Conservation (phyloP, 64 coral and sea anemone genomes). For the Orbicella faveolata region DNA sequence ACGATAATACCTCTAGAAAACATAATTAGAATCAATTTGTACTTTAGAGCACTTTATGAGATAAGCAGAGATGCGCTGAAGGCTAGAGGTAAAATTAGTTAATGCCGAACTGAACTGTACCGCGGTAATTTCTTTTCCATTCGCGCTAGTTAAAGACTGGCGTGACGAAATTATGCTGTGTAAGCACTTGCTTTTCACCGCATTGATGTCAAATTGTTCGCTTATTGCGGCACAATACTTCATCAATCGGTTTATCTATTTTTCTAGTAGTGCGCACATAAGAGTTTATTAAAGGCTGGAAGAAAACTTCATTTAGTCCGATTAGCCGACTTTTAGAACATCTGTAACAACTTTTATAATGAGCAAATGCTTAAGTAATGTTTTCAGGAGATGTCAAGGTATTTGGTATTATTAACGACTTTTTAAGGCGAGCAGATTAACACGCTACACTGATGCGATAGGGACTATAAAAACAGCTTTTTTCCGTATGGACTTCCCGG, state of each 20-base stretch:
- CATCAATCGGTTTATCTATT: not conserved
- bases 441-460: conserved; percentile 8
- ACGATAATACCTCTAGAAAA: conserved; percentile 61
- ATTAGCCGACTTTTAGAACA: conserved; percentile 32
- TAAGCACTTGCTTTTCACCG: not conserved
- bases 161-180: not conserved
- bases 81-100: conserved; percentile 6
- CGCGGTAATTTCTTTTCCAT: conserved; percentile 17
- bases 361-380: conserved; percentile 60
- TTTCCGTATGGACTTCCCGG: conserved; percentile 27
- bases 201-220: not conserved
- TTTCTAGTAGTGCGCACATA: not conserved
- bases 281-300: conserved; percentile 21
- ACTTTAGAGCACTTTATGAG: conserved; percentile 34
- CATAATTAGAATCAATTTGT: conserved; percentile 70
- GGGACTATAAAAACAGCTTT: not conserved
- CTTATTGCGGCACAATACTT: not conserved
- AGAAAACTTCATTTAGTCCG: conserved; percentile 13
- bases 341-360: conserved; percentile 87
- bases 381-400: conserved; percentile 76
- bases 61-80: conserved; percentile 51
- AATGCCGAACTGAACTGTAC: conserved; percentile 27
- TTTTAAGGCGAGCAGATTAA: conserved; percentile 48
- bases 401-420: conserved; percentile 43
- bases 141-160: too few species aligned